Evolutionary conservation across 2,113 vertebrate genomes (phyloP).

Genomic region (Menura novaehollandiae): DNA sequence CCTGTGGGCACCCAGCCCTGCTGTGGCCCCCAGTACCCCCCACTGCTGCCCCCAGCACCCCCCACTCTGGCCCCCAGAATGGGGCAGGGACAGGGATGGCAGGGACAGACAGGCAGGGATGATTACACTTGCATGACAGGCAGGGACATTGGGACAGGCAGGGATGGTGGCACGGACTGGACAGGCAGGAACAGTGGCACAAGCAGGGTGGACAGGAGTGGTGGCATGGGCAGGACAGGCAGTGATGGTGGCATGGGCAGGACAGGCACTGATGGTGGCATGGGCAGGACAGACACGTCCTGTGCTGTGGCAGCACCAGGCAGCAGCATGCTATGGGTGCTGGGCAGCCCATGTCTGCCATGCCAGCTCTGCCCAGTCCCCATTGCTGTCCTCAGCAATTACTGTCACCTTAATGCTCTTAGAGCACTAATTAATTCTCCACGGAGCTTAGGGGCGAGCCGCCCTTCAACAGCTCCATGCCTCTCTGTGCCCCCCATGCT

Average conservation of each 20-base stretch:
- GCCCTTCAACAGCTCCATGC: not conserved
- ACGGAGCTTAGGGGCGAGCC: fast-evolving
- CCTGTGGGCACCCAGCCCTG: not conserved
- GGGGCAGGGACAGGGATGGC: not conserved
- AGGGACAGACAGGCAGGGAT: no score
- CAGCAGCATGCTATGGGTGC: not conserved
- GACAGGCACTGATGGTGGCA: not conserved
- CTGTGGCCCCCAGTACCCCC: not conserved
- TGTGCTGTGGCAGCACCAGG: not conserved
- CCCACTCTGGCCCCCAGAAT: not conserved
- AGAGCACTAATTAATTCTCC: not conserved
- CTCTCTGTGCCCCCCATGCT: not conserved
- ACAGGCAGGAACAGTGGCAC: not conserved
- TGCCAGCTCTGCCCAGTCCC: not conserved
- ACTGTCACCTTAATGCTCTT: not conserved
- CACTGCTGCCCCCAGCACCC: not conserved
- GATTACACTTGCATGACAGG: not conserved
- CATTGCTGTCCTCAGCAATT: not conserved
- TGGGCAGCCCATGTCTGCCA: not conserved
- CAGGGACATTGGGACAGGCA: not conserved
- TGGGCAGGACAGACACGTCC: not conserved
- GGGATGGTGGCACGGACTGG: not conserved
- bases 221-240: not conserved
- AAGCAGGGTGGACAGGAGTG: not conserved
- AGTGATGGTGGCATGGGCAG: not conserved